Evolutionary conservation across 2,113 vertebrate genomes (phyloP), one percentile per base, ranked within the genome.

Genomic region (Cairina moschata): DNA sequence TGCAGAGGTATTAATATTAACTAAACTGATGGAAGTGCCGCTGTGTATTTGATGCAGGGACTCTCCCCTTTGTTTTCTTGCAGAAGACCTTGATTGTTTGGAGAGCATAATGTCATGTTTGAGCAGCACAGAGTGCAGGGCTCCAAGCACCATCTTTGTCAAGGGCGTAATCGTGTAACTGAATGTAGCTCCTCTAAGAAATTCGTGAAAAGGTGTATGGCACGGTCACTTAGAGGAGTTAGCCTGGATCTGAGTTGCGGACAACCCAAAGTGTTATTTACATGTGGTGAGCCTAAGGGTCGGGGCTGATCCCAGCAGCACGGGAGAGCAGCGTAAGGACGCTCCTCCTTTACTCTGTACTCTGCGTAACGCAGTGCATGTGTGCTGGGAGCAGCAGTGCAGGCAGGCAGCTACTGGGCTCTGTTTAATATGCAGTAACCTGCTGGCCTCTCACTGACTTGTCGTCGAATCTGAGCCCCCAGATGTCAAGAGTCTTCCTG

Each of bases 371-470:
- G 56, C 55, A 12, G 36, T 82, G 56, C 74, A 5, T 11, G 0
- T 12, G 54, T 28, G 9, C 44, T 2, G 36, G 13, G 59, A 3
- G 3, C 17, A 2, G 11, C 50, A 0, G 5, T 4, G 59, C 59
- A 3, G 42, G 56, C 40, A 38, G 16, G 1, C 23, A 9, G n/a
- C 69, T 59, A 18, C 26, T 14, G 25, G 0, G 0, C 3, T 6
- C 40, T 15, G 1, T 40, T 32, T 25, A 1, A 3, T 14, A 1
- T 1, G 8, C 2, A 1, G 34, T 17, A 52, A 32, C 29, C 78
- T 58, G 56, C 62, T 32, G 1, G 29, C 28, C 16, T 62, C 36
- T 12, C 3, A 40, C 32, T 28, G 38, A 6, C 23, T 20, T 11
- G 38, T 10, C 9, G 15, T 29, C 9, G 50, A 71, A 17, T n/a